These are phyloP conservation scores for Macaria liturata DNA, from an alignment of 2,888 invertebrate genomes.

Conservation along the genomic window DNA sequence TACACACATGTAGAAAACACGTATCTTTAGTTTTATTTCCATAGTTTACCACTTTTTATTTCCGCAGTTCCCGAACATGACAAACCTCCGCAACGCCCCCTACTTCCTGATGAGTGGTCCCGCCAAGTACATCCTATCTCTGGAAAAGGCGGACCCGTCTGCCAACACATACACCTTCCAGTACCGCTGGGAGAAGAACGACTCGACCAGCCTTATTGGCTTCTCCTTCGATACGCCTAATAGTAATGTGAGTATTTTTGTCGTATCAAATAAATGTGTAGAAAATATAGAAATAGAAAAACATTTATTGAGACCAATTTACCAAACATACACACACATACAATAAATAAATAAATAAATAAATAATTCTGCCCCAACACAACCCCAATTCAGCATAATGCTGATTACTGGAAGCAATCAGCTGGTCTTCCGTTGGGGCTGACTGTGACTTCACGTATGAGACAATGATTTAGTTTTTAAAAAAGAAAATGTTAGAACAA, in stretches of 20 bases:
- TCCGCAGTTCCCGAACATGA: constrained; percentile 87
- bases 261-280: neutral
- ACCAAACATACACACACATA: too few species aligned
- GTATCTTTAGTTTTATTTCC: too few species aligned
- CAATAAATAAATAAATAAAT: too few species aligned
- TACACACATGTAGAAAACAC: too few species aligned
- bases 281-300: neutral
- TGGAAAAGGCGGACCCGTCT: constrained; percentile 91
- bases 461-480: too few species aligned
- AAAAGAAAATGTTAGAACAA: too few species aligned
- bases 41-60: neutral
- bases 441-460: too few species aligned
- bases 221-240: constrained; percentile 93
- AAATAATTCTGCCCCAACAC: too few species aligned
- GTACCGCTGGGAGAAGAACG: constrained; percentile 87
- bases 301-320: too few species aligned
- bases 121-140: constrained; percentile 87
- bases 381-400: too few species aligned
- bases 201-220: constrained; percentile 83
- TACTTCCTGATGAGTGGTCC: constrained; percentile 92
- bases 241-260: constrained; percentile 83
- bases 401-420: too few species aligned
- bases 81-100: constrained; percentile 84
- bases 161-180: constrained; percentile 91
- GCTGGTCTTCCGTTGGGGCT: too few species aligned